Evolutionary conservation across 2,113 vertebrate species (phyloP).

Genomic region (Neodontobutis hainanensis): DNA sequence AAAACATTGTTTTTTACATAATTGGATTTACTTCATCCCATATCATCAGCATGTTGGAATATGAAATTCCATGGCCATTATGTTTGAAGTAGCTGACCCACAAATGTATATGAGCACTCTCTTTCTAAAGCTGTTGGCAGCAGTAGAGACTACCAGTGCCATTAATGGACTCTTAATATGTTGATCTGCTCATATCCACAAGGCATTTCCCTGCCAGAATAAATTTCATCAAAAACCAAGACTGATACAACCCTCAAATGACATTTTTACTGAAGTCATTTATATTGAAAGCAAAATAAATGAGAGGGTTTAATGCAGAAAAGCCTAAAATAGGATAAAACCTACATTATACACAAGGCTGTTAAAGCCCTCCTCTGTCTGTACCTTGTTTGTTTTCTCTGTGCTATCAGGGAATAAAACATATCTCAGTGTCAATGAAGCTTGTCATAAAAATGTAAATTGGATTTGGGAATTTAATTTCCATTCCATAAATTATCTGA

Average conservation of each 20-base stretch:
- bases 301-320: conserved; percentile 34
- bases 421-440: conserved; percentile 71
- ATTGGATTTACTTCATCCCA: not conserved
- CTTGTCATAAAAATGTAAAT: conserved; percentile 73
- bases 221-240: conserved; percentile 73
- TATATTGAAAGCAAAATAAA: conserved; percentile 44
- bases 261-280: conserved; percentile 57
- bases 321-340: conserved; percentile 35
- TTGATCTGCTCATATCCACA: conserved; percentile 75
- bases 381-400: conserved; percentile 17
- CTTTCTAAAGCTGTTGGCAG: conserved; percentile 68
- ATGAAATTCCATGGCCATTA: conserved; percentile 48
- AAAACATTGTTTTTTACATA: not conserved
- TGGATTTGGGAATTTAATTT: conserved; percentile 72
- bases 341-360: conserved; percentile 9
- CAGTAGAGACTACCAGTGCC: conserved; percentile 77
- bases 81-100: conserved; percentile 60
- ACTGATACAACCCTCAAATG: conserved; percentile 75
- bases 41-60: conserved; percentile 38
- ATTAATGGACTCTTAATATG: conserved; percentile 81
- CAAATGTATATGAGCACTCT: conserved; percentile 52
- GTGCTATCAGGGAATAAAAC: conserved; percentile 60
- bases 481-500: conserved; percentile 69
- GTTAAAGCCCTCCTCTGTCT: conserved; percentile 13
- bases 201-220: conserved; percentile 76